Conservation (phyloP, 2,888 invertebrate species). For the Rhyacophila evoluta region DNA sequence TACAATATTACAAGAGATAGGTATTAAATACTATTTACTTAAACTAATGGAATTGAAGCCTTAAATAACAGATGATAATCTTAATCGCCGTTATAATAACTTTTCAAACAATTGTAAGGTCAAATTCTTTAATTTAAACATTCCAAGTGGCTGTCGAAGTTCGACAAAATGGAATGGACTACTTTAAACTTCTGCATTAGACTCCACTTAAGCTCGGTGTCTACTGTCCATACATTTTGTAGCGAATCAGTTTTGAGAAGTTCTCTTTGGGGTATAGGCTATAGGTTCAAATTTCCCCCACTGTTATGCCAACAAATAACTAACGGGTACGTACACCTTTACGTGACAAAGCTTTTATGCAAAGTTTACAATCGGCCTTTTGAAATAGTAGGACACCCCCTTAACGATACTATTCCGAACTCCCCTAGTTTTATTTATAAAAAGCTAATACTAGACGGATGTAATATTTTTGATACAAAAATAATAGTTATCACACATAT, state of each 20-base stretch:
- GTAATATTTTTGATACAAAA: no score
- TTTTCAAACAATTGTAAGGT: background rate
- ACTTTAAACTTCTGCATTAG: background rate
- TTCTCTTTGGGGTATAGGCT: background rate
- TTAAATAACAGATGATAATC: no score
- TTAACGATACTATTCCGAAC: slow-evolving; percentile 51
- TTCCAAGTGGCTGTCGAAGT: background rate
- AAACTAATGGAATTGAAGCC: no score
- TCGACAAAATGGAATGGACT: background rate
- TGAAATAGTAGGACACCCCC: slow-evolving; percentile 48
- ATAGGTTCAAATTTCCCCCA: slow-evolving; percentile 9
- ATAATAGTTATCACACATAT: no score
- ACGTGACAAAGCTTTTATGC: slow-evolving; percentile 51
- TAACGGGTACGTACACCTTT: slow-evolving; percentile 3
- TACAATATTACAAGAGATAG: no score
- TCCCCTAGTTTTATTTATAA: slow-evolving; percentile 47
- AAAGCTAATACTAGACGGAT: background rate
- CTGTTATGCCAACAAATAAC: background rate
- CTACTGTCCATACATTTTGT: slow-evolving; percentile 13
- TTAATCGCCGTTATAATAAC: no score
- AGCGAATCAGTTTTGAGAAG: background rate
- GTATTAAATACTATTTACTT: no score
- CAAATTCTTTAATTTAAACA: background rate
- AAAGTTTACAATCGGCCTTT: slow-evolving; percentile 51
- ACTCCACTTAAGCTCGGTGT: slow-evolving; percentile 6